A percentile compares a stretch with the other conserved stretches of the same genome.
Conservation (phyloP, 2,797 vertebrate genomes). For the Salarias fasciatus region DNA sequence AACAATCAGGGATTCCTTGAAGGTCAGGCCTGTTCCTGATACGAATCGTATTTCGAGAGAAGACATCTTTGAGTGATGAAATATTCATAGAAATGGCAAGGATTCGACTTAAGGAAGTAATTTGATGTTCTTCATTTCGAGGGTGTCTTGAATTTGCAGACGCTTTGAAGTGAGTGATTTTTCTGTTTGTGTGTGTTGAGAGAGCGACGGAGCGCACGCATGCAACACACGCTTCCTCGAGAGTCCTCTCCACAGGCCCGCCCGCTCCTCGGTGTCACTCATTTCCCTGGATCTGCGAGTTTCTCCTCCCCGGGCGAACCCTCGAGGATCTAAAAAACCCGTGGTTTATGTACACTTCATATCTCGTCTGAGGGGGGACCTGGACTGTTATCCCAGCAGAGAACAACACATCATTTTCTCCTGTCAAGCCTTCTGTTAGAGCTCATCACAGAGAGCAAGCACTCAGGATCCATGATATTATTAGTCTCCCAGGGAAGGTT, state of each 20-base stretch:
- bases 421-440: constrained; percentile 78
- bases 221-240: constrained; percentile 42
- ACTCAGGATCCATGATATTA: constrained; percentile 78
- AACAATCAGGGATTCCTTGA: not conserved
- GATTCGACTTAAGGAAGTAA: constrained; percentile 54
- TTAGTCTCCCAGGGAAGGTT: constrained; percentile 77
- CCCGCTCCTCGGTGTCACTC: constrained; percentile 70
- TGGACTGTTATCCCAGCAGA: constrained; percentile 72
- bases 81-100: constrained; percentile 62
- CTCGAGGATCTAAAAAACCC: constrained; percentile 63
- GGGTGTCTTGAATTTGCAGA: constrained; percentile 60
- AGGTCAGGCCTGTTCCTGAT: not conserved
- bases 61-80: constrained; percentile 33
- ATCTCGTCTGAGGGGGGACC: constrained; percentile 60
- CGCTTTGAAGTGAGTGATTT: constrained; percentile 56
- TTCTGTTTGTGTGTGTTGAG: constrained; percentile 58
- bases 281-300: constrained; percentile 57
- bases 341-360: constrained; percentile 76
- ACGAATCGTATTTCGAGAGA: too few relatives aligned
- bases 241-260: constrained; percentile 57
- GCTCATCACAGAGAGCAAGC: constrained; percentile 78
- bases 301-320: constrained; percentile 43
- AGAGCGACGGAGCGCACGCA: constrained; percentile 47
- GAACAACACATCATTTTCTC: constrained; percentile 80
- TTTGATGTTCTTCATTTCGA: constrained; percentile 62